These are phyloP conservation scores for Brachionus angularis DNA, from an alignment of 1,140 invertebrate genomes.

Conservation along the genomic window DNA sequence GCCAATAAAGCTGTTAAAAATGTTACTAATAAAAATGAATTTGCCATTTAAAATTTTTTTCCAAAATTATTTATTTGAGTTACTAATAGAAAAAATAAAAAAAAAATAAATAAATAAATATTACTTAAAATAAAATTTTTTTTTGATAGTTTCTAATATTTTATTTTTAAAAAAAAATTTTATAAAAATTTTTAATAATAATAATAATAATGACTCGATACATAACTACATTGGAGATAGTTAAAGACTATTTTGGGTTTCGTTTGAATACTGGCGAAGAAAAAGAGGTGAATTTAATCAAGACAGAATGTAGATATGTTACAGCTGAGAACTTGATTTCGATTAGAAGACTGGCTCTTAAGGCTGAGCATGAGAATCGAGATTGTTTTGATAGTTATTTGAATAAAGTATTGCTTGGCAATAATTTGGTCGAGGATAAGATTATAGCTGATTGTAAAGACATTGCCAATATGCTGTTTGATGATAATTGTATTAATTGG, in stretches of 20 bases:
- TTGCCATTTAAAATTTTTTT: no score
- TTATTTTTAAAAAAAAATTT: not conserved
- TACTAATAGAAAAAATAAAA: no score
- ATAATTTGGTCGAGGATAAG: not conserved
- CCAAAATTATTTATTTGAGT: no score
- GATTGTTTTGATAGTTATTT: constrained; percentile 22
- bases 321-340: not conserved
- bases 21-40: no score
- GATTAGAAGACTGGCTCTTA: constrained; percentile 14
- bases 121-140: no score
- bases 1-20: no score
- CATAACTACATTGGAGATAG: constrained; percentile 26
- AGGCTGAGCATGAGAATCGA: constrained; percentile 10
- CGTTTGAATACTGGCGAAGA: constrained; percentile 9
- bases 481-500: constrained; percentile 29
- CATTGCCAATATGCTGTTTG: constrained; percentile 20
- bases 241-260: constrained; percentile 27
- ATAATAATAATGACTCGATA: constrained; percentile 13
- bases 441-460: constrained; percentile 4
- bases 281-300: not conserved
- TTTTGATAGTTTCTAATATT: no score
- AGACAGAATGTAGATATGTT: constrained; percentile 13
- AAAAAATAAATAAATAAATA: no score
- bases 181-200: not conserved
- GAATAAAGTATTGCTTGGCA: constrained; percentile 4